These are phyloP conservation scores for Cydia fagiglandana DNA, from an alignment of 1,140 invertebrate genomes.

Conservation along the genomic window DNA sequence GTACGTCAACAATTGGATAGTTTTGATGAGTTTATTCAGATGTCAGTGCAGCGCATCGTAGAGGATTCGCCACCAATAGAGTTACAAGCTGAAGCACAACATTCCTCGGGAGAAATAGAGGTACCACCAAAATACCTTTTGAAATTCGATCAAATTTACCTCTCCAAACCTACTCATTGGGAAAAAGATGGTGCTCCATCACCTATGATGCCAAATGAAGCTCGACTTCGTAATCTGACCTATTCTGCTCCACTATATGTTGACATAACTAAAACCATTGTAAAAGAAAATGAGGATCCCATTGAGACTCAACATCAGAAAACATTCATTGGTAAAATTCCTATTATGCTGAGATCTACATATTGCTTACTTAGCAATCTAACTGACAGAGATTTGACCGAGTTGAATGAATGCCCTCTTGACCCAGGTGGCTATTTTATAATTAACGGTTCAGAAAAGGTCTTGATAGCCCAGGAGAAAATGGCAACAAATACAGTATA, in stretches of 20 bases:
- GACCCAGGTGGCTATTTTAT: constrained; percentile 99
- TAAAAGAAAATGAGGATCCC: constrained; percentile 94
- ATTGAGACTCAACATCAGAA: constrained; percentile 97
- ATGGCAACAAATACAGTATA: constrained; percentile 99
- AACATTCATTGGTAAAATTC: constrained; percentile 99
- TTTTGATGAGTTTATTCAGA: constrained; percentile 99
- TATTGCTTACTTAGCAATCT: constrained; percentile 96
- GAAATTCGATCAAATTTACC: constrained; percentile 99
- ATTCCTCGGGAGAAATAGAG: constrained; percentile 95
- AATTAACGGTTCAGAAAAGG: constrained; percentile 97
- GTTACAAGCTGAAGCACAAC: constrained; percentile 98
- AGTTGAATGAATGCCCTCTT: constrained; percentile 98
- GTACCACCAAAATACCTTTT: constrained; percentile 93
- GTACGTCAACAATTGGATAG: constrained; percentile 99
- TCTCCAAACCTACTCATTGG: constrained; percentile 99
- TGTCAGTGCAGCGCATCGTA: constrained; percentile 99
- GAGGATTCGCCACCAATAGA: constrained; percentile 99
- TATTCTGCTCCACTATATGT: constrained; percentile 99
- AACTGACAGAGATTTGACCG: constrained; percentile 98
- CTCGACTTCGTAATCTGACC: constrained; percentile 91
- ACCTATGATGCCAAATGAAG: constrained; percentile 99
- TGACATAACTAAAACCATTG: constrained; percentile 97
- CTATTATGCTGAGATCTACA: constrained; percentile 98
- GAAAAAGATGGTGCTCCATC: constrained; percentile 99
- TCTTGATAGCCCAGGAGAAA: constrained; percentile 99